Conservation (phyloP, 2,888 invertebrate genomes). For the Drosophila barbarae region DNA sequence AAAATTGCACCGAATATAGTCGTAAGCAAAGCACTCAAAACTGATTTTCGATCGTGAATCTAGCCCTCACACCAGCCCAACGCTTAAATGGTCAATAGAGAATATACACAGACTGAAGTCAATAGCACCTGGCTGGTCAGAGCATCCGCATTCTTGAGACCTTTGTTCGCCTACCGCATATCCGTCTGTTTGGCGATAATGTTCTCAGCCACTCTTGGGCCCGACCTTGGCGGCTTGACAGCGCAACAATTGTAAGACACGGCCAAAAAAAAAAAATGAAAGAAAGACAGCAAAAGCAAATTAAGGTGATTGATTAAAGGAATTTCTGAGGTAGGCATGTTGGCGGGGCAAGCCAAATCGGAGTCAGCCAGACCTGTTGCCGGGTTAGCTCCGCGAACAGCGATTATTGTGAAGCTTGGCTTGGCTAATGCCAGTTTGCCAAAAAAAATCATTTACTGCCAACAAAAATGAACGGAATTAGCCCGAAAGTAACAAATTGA, state of each 20-base stretch:
- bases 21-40: slow-evolving; percentile 6
- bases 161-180: slow-evolving; percentile 30
- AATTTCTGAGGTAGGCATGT: slow-evolving; percentile 32
- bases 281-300: slow-evolving; percentile 57
- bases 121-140: slow-evolving; percentile 14
- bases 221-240: slow-evolving; percentile 26
- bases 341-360: slow-evolving; percentile 25
- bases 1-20: slow-evolving; percentile 24
- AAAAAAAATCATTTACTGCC: slow-evolving; percentile 42
- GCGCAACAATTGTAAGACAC: slow-evolving; percentile 32
- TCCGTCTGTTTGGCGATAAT: slow-evolving; percentile 24
- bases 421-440: slow-evolving; percentile 49
- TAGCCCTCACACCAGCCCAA: slow-evolving; percentile 1
- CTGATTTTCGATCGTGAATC: slow-evolving; percentile 6
- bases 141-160: slow-evolving; percentile 38
- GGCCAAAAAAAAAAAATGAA: slow-evolving; percentile 9
- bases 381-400: slow-evolving; percentile 7
- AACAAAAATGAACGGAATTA: slow-evolving; percentile 2
- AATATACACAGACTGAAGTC: neutral
- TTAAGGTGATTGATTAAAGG: slow-evolving; percentile 68
- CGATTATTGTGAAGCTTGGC: slow-evolving; percentile 35
- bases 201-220: slow-evolving; percentile 29
- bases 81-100: slow-evolving; percentile 19
- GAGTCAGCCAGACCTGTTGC: slow-evolving; percentile 4
- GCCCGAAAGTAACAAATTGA: slow-evolving; percentile 14